phyloP scores from a whole-genome alignment of 2,888 invertebrate genomes.

The Drymonia ruficornis region DNA sequence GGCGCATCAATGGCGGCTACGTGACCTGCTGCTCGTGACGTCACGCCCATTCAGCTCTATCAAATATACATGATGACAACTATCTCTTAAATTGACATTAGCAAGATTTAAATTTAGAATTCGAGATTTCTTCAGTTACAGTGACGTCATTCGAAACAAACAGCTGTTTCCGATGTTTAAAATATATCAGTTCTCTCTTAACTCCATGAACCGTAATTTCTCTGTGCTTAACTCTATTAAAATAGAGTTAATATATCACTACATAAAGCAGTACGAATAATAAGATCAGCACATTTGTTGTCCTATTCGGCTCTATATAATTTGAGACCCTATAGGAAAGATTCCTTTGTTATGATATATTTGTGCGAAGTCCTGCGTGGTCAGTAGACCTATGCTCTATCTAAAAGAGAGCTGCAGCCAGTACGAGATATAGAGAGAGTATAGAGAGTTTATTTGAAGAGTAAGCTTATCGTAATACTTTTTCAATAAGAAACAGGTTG shows the following conservation, averaged over 20 bases:
- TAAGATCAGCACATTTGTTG: neutral
- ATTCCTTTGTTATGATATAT: too few species aligned
- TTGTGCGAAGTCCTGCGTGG: too few species aligned
- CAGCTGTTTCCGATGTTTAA: neutral
- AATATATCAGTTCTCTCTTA: neutral
- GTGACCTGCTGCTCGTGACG: conserved; percentile 60
- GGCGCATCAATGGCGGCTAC: conserved; percentile 69
- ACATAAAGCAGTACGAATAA: neutral
- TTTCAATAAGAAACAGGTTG: too few species aligned
- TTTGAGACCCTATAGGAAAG: too few species aligned
- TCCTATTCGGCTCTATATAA: too few species aligned
- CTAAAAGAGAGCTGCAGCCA: too few species aligned
- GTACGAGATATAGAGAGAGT: too few species aligned
- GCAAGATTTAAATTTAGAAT: neutral
- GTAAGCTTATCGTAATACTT: too few species aligned
- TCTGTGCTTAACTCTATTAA: neutral
- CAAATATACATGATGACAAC: conserved; percentile 7
- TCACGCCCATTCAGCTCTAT: conserved; percentile 49
- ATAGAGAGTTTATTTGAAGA: too few species aligned
- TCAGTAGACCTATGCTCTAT: too few species aligned
- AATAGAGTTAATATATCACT: neutral
- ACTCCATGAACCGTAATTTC: too few species aligned
- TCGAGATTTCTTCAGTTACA: neutral
- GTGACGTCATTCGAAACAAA: neutral
- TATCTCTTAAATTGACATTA: conserved; percentile 9